These are phyloP conservation scores for Bombus waltoni DNA, from an alignment of 1,140 invertebrate genomes.

Conservation along the genomic window DNA sequence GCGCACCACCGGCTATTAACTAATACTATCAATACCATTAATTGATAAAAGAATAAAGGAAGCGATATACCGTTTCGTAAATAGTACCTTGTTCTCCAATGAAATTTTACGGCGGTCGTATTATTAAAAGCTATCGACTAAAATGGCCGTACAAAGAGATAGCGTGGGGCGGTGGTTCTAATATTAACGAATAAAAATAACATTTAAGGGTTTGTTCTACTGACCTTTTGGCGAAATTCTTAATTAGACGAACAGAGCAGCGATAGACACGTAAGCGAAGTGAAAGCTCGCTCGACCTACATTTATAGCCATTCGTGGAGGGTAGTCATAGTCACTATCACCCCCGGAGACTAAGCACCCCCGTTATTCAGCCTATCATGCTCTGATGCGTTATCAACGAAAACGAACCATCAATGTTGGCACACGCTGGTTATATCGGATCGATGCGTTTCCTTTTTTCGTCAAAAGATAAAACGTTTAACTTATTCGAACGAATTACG, in stretches of 20 bases:
- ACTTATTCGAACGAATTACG: background rate
- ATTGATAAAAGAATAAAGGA: background rate
- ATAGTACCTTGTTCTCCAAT: background rate
- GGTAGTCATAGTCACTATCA: slow-evolving; percentile 76
- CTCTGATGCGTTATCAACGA: slow-evolving; percentile 48
- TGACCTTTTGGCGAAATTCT: slow-evolving; percentile 35
- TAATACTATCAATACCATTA: no score
- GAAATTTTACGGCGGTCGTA: background rate
- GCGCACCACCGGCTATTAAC: background rate
- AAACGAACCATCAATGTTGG: slow-evolving; percentile 24
- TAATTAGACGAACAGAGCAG: slow-evolving; percentile 27
- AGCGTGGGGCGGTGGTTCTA: background rate
- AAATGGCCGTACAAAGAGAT: background rate
- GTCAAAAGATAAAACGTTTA: background rate
- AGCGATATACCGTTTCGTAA: background rate
- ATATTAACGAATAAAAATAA: slow-evolving; percentile 17
- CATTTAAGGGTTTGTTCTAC: slow-evolving; percentile 18
- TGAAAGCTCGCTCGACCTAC: slow-evolving; percentile 53
- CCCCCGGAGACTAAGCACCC: slow-evolving; percentile 58
- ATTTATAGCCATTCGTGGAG: slow-evolving; percentile 68
- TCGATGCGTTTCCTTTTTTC: slow-evolving; percentile 18
- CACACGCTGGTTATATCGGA: slow-evolving; percentile 6
- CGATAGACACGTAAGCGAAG: slow-evolving; percentile 25
- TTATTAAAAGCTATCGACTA: slow-evolving; percentile 26
- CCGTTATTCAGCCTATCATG: slow-evolving; percentile 55